These are phyloP conservation scores for Ahaetulla prasina DNA, from an alignment of 2,113 vertebrate species.

Conservation along the genomic window DNA sequence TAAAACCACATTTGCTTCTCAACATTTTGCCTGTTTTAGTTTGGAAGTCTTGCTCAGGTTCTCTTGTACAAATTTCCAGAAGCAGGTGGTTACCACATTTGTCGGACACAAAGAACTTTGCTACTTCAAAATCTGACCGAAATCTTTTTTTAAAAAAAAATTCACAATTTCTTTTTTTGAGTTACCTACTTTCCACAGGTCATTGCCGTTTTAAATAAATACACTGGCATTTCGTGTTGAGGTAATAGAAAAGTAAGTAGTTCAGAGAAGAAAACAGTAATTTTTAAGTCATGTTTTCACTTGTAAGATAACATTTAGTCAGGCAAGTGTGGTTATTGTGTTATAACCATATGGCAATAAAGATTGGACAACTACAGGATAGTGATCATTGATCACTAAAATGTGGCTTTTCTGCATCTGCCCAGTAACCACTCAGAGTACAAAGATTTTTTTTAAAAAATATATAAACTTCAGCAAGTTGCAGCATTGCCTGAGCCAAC, in stretches of 20 bases:
- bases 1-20: background rate
- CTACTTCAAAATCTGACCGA: background rate
- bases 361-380: background rate
- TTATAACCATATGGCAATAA: background rate
- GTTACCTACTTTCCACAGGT: background rate
- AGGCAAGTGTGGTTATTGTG: background rate
- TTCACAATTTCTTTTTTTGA: background rate
- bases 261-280: background rate
- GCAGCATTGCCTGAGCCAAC: background rate
- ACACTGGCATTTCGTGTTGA: background rate
- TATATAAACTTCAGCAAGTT: background rate
- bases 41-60: background rate
- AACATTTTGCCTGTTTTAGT: background rate
- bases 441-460: background rate
- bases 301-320: background rate
- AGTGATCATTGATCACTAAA: background rate
- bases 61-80: background rate
- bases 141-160: background rate
- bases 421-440: background rate
- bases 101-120: background rate
- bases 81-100: background rate
- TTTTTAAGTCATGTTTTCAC: background rate
- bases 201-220: background rate
- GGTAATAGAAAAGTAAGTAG: background rate
- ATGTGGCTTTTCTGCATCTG: background rate